phyloP scores from a whole-genome alignment of 2,797 vertebrate species.

The Labroides dimidiatus region DNA sequence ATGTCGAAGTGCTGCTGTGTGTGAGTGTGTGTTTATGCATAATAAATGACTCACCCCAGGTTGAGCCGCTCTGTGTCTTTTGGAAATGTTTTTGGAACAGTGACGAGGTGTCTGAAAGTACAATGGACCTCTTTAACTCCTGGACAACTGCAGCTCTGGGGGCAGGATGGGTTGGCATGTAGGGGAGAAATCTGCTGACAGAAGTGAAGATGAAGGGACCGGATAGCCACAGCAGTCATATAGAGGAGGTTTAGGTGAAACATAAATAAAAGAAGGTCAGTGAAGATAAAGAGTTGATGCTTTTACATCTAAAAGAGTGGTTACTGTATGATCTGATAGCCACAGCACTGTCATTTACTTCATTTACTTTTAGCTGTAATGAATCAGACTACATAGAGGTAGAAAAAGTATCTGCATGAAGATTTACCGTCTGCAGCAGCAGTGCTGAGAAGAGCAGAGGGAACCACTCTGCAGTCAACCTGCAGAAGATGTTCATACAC shows the following conservation, averaged over 20 bases:
- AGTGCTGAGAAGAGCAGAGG: constrained; percentile 66
- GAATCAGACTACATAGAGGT: not conserved
- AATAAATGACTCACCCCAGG: constrained; percentile 68
- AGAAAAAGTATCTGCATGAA: not conserved
- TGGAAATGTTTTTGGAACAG: constrained; percentile 67
- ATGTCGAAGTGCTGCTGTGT: not conserved
- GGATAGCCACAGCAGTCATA: no score
- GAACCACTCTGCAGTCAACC: constrained; percentile 52
- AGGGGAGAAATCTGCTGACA: constrained; percentile 41
- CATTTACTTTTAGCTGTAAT: not conserved
- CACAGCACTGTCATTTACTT: not conserved
- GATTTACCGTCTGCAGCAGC: constrained; percentile 71
- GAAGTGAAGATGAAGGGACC: not conserved
- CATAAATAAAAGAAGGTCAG: no score
- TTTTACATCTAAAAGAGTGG: no score
- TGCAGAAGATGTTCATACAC: constrained; percentile 45
- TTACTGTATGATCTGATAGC: no score
- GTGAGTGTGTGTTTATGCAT: not conserved
- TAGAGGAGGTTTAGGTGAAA: no score
- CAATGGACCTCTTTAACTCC: constrained; percentile 80
- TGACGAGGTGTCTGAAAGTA: constrained; percentile 77
- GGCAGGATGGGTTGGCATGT: constrained; percentile 58
- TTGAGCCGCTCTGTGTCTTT: constrained; percentile 77
- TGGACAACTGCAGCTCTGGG: constrained; percentile 74
- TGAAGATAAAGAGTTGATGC: no score